Conservation (phyloP, 2,888 invertebrate species). For the Ornithoptera alexandrae region DNA sequence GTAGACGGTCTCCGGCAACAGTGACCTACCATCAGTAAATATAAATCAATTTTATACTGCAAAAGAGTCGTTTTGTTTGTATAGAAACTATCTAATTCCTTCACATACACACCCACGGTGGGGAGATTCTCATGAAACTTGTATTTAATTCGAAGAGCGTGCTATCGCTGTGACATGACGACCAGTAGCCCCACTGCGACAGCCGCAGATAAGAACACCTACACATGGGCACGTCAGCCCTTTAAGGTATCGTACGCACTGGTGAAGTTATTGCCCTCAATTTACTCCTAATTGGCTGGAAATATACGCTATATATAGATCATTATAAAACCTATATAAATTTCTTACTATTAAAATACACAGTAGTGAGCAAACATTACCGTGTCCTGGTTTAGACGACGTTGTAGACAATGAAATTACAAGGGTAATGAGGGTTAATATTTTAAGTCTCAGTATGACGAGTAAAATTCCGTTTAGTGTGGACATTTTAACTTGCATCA, state of each 20-base stretch:
- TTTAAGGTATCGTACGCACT: slow-evolving; percentile 42
- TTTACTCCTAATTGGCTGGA: slow-evolving; percentile 25
- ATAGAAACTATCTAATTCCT: slow-evolving; percentile 12
- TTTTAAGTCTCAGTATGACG: too few relatives aligned
- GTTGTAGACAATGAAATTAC: too few relatives aligned
- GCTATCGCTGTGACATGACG: slow-evolving; percentile 58
- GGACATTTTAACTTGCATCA: too few relatives aligned
- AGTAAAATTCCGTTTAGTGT: too few relatives aligned
- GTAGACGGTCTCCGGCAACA: too few relatives aligned
- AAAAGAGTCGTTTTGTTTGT: background rate
- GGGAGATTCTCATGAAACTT: slow-evolving; percentile 42
- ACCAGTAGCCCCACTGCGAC: slow-evolving; percentile 51
- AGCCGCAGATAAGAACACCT: slow-evolving; percentile 55
- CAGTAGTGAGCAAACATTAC: too few relatives aligned
- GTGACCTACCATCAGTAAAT: too few relatives aligned
- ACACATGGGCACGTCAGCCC: slow-evolving; percentile 31
- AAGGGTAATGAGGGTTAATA: too few relatives aligned
- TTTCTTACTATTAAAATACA: too few relatives aligned
- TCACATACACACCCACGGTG: slow-evolving; percentile 16
- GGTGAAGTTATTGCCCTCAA: slow-evolving; percentile 35
- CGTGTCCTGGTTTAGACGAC: too few relatives aligned
- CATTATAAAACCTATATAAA: too few relatives aligned
- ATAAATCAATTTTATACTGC: too few relatives aligned
- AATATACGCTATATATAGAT: slow-evolving; percentile 3
- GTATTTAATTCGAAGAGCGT: slow-evolving; percentile 53